Percentiles rank a stretch among this genome's conserved stretches.
Evolutionary conservation across 64 coral and sea anemone genomes (phyloP).

Genomic region (Stichodactyla helianthus): DNA sequence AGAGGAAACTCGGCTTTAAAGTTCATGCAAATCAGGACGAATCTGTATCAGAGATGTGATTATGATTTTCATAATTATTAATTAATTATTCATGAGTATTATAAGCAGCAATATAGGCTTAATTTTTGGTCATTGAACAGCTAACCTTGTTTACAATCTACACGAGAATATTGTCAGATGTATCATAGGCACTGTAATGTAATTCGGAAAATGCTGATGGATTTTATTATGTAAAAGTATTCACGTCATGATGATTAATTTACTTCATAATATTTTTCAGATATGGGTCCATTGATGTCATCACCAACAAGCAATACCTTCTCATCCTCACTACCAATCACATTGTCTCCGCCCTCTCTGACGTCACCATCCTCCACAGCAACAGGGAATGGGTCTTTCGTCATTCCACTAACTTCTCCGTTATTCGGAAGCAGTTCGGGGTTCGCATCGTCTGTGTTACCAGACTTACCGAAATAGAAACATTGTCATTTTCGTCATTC

Average conservation of each 20-base stretch:
- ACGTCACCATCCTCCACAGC: slow-evolving; percentile 40
- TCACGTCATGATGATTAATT: not conserved
- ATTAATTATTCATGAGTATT: too few species aligned
- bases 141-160: too few species aligned
- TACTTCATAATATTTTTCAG: not conserved
- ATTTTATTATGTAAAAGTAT: too few species aligned
- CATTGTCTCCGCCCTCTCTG: slow-evolving; percentile 30
- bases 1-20: too few species aligned
- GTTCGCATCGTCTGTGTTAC: slow-evolving; percentile 31
- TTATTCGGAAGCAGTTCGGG: slow-evolving; percentile 50
- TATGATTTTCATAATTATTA: too few species aligned
- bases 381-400: slow-evolving; percentile 44
- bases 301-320: slow-evolving; percentile 40
- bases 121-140: too few species aligned
- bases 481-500: not conserved
- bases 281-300: slow-evolving; percentile 50
- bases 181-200: too few species aligned
- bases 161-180: too few species aligned
- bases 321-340: slow-evolving; percentile 38
- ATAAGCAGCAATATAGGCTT: too few species aligned
- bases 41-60: too few species aligned
- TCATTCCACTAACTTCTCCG: slow-evolving; percentile 36
- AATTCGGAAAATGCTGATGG: too few species aligned
- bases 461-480: slow-evolving; percentile 37
- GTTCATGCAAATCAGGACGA: too few species aligned